Evolutionary conservation across 2,888 invertebrate genomes (phyloP).

Genomic region (Lobophora halterata): DNA sequence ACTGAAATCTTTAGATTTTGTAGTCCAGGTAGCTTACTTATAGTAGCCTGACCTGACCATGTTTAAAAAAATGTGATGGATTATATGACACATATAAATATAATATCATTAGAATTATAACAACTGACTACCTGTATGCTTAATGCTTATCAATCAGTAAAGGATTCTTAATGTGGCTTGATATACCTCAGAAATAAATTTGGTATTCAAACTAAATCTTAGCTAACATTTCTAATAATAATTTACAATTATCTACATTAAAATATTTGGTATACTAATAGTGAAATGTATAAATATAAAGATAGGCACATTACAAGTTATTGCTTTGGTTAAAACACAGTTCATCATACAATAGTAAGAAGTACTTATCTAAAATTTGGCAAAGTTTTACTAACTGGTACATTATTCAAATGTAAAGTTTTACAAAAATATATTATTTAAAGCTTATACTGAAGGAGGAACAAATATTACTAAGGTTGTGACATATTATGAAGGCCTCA

Average conservation of each 20-base stretch:
- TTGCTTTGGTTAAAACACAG: conserved; percentile 79
- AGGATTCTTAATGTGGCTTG: too few relatives aligned
- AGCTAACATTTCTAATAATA: conserved; percentile 11
- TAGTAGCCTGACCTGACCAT: too few relatives aligned
- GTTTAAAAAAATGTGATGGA: too few relatives aligned
- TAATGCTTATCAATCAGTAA: too few relatives aligned
- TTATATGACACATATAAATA: too few relatives aligned
- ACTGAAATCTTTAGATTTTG: too few relatives aligned
- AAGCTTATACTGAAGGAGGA: conserved; percentile 62
- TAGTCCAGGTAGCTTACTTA: too few relatives aligned
- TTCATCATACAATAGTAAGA: conserved; percentile 62
- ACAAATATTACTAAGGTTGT: conserved; percentile 51
- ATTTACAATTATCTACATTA: conserved; percentile 46
- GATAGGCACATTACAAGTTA: conserved; percentile 74
- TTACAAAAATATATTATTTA: conserved; percentile 69
- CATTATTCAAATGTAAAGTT: conserved; percentile 52
- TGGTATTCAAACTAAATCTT: conserved; percentile 7
- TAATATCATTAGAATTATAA: too few relatives aligned
- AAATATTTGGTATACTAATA: conserved; percentile 67
- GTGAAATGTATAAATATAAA: conserved; percentile 53
- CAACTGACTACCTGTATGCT: too few relatives aligned
- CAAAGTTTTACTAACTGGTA: conserved; percentile 63
- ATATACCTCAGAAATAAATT: conserved; percentile 8
- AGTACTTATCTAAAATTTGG: conserved; percentile 76
- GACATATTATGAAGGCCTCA: conserved; percentile 58